Evolutionary conservation across 2,888 invertebrate genomes (phyloP).

Genomic region (Rhabditoides inermis): DNA sequence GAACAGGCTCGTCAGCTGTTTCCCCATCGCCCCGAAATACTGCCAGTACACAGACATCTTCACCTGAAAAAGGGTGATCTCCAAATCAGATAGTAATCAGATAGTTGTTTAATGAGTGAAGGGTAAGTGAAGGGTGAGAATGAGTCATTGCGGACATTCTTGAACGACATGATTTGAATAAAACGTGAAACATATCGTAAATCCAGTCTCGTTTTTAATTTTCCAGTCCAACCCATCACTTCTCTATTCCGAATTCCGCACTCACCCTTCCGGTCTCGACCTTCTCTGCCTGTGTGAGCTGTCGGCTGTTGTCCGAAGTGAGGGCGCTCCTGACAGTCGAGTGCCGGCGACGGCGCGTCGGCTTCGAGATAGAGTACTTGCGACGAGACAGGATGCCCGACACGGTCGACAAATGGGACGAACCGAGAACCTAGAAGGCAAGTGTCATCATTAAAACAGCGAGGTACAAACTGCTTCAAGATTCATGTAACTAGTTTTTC

Average conservation of each 20-base stretch:
- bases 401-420: conserved; percentile 47
- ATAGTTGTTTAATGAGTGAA: not conserved
- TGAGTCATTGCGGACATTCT: too few species aligned
- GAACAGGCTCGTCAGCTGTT: conserved; percentile 31
- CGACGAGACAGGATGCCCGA: conserved; percentile 41
- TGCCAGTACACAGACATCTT: conserved; percentile 41
- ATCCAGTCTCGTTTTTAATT: not conserved
- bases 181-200: not conserved
- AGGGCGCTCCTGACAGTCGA: conserved; percentile 15
- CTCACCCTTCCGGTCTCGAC: conserved; percentile 48
- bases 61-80: conserved; percentile 19
- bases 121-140: too few species aligned
- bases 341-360: conserved; percentile 19
- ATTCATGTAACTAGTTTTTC: too few species aligned
- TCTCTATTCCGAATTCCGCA: not conserved
- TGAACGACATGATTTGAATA: not conserved
- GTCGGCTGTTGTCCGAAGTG: conserved; percentile 9
- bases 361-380: conserved; percentile 15
- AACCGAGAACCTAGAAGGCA: conserved; percentile 37
- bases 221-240: too few species aligned
- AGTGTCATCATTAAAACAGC: too few species aligned
- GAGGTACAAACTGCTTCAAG: too few species aligned
- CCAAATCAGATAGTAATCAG: too few species aligned
- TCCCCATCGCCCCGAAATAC: conserved; percentile 48
- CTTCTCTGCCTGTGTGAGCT: conserved; percentile 39